Conservation (phyloP, 2,113 vertebrate species). For the Tyto alba region DNA sequence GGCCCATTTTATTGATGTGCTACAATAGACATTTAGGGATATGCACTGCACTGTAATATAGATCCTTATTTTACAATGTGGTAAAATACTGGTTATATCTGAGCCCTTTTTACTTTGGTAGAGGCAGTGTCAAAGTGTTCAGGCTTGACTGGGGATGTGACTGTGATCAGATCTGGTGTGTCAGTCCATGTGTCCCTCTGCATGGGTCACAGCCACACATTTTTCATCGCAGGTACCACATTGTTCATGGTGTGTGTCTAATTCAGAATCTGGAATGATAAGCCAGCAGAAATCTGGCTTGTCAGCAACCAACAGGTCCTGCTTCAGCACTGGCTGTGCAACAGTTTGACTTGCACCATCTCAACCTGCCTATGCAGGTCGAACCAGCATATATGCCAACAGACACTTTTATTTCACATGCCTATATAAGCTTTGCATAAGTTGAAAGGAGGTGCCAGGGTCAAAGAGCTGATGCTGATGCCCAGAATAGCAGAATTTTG, state of each 20-base stretch:
- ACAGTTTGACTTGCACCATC: neutral
- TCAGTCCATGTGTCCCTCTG: accelerated
- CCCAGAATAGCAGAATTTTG: neutral
- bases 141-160: neutral
- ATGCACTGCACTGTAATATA: neutral
- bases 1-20: conserved; percentile 3
- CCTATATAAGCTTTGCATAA: accelerated
- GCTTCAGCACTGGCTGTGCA: neutral
- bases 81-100: neutral
- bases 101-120: neutral
- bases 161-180: accelerated
- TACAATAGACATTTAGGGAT: neutral
- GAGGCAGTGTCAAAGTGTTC: neutral
- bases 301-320: accelerated
- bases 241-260: neutral
- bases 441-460: neutral
- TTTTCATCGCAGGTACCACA: accelerated
- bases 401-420: neutral
- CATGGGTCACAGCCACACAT: neutral
- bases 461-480: neutral
- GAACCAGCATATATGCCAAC: accelerated
- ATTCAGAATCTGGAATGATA: neutral
- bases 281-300: neutral
- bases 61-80: neutral
- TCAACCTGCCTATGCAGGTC: neutral